phyloP scores from a whole-genome alignment of 2,888 invertebrate genomes.

The Agrotis puta region DNA sequence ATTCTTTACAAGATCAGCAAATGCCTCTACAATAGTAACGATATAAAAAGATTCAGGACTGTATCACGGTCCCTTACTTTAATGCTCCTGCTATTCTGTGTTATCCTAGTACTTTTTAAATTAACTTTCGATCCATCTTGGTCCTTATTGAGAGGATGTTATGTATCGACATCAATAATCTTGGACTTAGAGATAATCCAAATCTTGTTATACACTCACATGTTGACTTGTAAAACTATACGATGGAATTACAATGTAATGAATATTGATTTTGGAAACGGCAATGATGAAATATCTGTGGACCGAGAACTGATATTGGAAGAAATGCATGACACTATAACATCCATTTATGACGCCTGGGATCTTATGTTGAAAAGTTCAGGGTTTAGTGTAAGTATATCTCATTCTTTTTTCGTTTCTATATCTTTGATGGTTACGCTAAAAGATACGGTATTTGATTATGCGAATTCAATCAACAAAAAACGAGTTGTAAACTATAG shows the following conservation, averaged over 20 bases:
- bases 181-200: conserved; percentile 47
- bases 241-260: conserved; percentile 39
- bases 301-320: conserved; percentile 26
- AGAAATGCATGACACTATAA: conserved; percentile 18
- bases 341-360: conserved; percentile 40
- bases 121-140: conserved; percentile 32
- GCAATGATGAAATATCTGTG: conserved; percentile 24
- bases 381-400: conserved; percentile 37
- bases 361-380: conserved; percentile 28
- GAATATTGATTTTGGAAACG: conserved; percentile 27
- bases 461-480: no score
- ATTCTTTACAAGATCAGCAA: conserved; percentile 30
- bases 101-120: conserved; percentile 34
- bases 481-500: no score
- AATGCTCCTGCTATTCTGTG: conserved; percentile 11
- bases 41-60: conserved; percentile 24
- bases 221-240: conserved; percentile 41
- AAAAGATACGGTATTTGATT: no score
- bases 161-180: conserved; percentile 30
- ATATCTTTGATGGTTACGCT: no score
- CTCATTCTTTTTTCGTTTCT: no score
- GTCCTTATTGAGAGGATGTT: conserved; percentile 32
- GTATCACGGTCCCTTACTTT: not conserved
- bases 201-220: conserved; percentile 13
- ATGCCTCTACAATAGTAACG: conserved; percentile 12